phyloP scores from a whole-genome alignment of 2,113 vertebrate species.

The Procavia capensis region DNA sequence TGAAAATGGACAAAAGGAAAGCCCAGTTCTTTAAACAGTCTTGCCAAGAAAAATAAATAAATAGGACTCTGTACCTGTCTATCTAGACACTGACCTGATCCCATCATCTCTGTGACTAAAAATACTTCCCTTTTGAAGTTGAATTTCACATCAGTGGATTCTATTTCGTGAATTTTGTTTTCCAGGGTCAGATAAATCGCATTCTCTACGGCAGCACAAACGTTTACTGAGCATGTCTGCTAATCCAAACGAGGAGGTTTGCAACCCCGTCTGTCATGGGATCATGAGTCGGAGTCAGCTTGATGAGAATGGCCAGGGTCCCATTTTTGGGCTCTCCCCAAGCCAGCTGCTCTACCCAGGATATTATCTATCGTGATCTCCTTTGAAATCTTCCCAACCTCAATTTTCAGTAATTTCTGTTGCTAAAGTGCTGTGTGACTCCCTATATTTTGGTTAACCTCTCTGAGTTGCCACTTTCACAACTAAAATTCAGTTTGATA shows the following conservation, averaged over 20 bases:
- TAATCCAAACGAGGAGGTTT: too few relatives aligned
- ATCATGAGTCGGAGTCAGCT: background rate
- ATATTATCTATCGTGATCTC: background rate
- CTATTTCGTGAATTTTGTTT: background rate
- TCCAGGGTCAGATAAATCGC: background rate
- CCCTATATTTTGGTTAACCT: background rate
- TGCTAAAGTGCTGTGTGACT: background rate
- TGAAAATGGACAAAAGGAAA: conserved; percentile 16
- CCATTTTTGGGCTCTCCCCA: background rate
- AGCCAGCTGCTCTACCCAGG: background rate
- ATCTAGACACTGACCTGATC: background rate
- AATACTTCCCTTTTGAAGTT: background rate
- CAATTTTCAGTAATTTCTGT: background rate
- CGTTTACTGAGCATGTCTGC: too few relatives aligned
- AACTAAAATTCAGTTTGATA: background rate
- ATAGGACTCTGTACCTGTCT: too few relatives aligned
- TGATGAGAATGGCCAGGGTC: background rate
- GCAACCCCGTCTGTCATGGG: too few relatives aligned
- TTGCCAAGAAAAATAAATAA: too few relatives aligned
- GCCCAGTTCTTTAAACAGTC: background rate
- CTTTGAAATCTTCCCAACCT: background rate
- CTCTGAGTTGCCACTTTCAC: conserved; percentile 34
- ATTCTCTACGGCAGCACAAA: background rate
- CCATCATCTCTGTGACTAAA: background rate
- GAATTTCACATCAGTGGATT: background rate